These are phyloP conservation scores for Perccottus glenii DNA, from an alignment of 2,113 vertebrate genomes.

Conservation along the genomic window DNA sequence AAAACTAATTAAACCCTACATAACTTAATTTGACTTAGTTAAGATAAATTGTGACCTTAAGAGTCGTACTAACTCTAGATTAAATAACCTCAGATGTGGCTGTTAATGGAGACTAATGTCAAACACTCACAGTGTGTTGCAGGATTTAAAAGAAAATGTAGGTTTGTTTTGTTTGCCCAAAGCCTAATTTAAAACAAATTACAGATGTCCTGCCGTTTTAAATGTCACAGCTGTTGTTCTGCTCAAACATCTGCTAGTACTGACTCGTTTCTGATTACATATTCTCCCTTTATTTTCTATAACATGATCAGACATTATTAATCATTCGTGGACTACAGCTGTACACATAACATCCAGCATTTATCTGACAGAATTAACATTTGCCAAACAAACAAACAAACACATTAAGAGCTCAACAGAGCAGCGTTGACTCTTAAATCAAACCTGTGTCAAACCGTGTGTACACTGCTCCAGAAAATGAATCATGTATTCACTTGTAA, in stretches of 20 bases:
- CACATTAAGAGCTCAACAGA: slow-evolving; percentile 2
- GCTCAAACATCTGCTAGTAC: not conserved
- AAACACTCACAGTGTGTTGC: not conserved
- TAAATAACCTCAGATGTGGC: not conserved
- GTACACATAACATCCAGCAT: not conserved
- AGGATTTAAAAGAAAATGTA: not conserved
- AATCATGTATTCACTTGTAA: slow-evolving; percentile 29
- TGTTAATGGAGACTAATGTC: not conserved
- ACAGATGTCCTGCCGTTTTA: not conserved
- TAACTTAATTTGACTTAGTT: too few relatives aligned
- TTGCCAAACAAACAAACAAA: slow-evolving; percentile 12
- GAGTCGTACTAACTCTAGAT: not conserved
- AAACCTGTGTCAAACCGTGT: slow-evolving; percentile 6
- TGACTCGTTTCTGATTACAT: too few relatives aligned
- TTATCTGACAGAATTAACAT: slow-evolving; percentile 6
- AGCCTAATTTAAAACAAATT: not conserved
- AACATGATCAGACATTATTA: not conserved
- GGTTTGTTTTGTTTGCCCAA: not conserved
- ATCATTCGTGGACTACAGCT: not conserved
- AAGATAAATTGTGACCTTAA: slow-evolving; percentile 11
- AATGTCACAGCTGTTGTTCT: slow-evolving; percentile 1
- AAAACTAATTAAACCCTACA: too few relatives aligned
- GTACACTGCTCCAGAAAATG: slow-evolving; percentile 13
- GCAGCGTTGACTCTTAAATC: not conserved
- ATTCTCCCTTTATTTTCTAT: too few relatives aligned